These are phyloP conservation scores for Galbula dea DNA, from an alignment of 2,113 vertebrate species.

Conservation along the genomic window DNA sequence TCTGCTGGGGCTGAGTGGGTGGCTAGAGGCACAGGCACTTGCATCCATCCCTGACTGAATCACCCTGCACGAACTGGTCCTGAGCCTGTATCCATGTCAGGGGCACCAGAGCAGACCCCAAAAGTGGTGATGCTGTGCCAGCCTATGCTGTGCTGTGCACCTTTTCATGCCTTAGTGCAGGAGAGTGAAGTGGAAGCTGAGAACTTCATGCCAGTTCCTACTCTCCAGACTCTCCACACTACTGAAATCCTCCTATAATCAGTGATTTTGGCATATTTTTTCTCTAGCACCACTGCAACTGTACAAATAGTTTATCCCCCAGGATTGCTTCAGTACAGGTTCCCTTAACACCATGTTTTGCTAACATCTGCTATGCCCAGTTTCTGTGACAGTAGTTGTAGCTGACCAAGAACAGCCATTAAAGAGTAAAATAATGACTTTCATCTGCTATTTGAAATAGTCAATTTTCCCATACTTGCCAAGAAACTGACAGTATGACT, in stretches of 20 bases:
- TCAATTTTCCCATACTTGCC: not conserved
- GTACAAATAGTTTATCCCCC: not conserved
- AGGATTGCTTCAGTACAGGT: not conserved
- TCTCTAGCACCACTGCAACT: not conserved
- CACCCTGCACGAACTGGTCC: not conserved
- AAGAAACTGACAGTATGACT: not conserved
- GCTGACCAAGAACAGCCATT: not conserved
- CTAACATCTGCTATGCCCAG: not conserved
- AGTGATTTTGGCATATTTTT: not conserved
- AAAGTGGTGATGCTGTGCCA: fast-evolving
- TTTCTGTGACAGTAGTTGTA: not conserved
- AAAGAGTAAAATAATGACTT: not conserved
- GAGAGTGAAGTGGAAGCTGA: not conserved
- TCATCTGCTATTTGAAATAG: not conserved
- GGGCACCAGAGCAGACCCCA: fast-evolving
- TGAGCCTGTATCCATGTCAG: fast-evolving
- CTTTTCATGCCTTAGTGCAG: not conserved
- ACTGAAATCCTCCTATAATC: not conserved
- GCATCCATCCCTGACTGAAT: not conserved
- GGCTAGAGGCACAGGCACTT: not conserved
- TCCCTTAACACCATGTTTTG: not conserved
- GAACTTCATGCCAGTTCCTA: not conserved
- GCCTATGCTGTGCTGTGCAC: not conserved
- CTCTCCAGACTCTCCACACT: not conserved
- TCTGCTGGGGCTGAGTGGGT: not conserved